Percentiles rank a stretch among this genome's conserved stretches.
Evolutionary conservation across 2,113 vertebrate genomes (phyloP).

Genomic region (Phodopus roborovskii): DNA sequence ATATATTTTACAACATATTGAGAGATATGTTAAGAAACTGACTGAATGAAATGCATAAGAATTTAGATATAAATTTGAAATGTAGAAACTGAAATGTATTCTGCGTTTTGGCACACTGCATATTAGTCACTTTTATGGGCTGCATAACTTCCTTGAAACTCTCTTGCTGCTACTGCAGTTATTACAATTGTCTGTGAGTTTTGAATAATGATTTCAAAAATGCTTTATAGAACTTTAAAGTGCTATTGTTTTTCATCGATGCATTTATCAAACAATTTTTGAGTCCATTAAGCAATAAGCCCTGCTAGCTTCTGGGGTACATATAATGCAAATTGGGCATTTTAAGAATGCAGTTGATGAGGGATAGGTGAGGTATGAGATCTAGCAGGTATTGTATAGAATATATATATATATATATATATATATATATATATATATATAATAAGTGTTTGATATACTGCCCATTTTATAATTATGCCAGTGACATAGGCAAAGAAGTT

Average conservation of each 20-base stretch:
- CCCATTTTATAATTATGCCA: not conserved
- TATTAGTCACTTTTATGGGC: not conserved
- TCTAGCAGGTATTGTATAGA: not conserved
- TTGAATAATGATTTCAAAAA: not conserved
- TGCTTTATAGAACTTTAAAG: not conserved
- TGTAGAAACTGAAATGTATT: not conserved
- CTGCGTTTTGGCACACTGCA: not conserved
- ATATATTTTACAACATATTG: not conserved
- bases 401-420: too few species aligned
- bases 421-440: too few species aligned
- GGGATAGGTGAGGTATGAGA: not conserved
- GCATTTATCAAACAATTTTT: not conserved
- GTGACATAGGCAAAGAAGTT: not conserved
- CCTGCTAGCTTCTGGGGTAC: not conserved
- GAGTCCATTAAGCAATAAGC: not conserved
- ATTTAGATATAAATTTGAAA: not conserved
- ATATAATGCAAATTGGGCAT: not conserved
- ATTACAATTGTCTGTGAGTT: not conserved
- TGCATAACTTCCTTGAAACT: not conserved
- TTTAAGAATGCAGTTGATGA: not conserved
- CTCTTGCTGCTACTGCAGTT: not conserved
- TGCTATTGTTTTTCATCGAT: not conserved
- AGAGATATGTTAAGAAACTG: not conserved
- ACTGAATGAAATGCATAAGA: not conserved
- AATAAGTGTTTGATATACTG: not conserved